Evolutionary conservation across 92 coral and sea anemone species (phyloP).

Genomic region (Zoanthus solanderi): DNA sequence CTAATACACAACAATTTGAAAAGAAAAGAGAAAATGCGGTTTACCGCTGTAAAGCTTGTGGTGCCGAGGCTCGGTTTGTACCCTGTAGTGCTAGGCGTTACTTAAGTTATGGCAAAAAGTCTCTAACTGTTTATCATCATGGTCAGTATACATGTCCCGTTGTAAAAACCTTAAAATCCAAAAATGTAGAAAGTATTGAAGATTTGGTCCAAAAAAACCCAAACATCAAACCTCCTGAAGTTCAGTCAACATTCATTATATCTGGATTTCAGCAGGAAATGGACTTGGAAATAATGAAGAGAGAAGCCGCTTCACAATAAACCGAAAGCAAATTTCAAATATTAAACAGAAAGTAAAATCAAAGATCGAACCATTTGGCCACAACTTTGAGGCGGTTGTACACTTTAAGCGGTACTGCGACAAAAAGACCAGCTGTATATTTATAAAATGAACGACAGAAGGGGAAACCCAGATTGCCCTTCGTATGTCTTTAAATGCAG

Average conservation of each 20-base stretch:
- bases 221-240: slow-evolving; percentile 64
- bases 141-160: slow-evolving; percentile 77
- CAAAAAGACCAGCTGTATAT: slow-evolving; percentile 22
- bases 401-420: slow-evolving; percentile 33
- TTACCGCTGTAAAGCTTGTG: slow-evolving; percentile 58
- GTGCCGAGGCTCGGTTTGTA: slow-evolving; percentile 47
- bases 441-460: slow-evolving; percentile 22
- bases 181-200: slow-evolving; percentile 28
- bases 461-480: slow-evolving; percentile 54
- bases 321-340: slow-evolving; percentile 54
- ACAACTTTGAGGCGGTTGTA: slow-evolving; percentile 23
- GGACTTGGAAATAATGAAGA: slow-evolving; percentile 33
- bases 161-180: background rate
- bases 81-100: slow-evolving; percentile 66
- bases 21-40: slow-evolving; percentile 4
- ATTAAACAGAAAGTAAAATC: background rate
- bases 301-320: slow-evolving; percentile 55
- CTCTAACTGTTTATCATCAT: slow-evolving; percentile 55
- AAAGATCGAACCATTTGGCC: background rate
- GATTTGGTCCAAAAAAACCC: slow-evolving; percentile 39
- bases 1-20: slow-evolving; percentile 66
- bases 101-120: slow-evolving; percentile 52
- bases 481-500: slow-evolving; percentile 54
- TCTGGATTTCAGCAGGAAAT: slow-evolving; percentile 41
- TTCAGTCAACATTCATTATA: slow-evolving; percentile 51